Conservation (phyloP, 1,140 invertebrate genomes). For the Lasaia peninsularis region DNA sequence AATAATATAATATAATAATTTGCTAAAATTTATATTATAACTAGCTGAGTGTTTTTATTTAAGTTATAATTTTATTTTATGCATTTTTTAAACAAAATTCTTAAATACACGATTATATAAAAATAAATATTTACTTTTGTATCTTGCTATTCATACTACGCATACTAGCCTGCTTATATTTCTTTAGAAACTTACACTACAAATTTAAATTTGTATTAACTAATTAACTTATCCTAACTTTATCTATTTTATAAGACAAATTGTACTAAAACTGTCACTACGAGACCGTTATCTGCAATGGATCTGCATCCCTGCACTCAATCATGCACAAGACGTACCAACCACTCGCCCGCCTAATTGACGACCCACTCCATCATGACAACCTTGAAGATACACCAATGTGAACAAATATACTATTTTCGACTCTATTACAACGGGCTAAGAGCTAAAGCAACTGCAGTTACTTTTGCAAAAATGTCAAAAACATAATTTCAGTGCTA, state of each 20-base stretch:
- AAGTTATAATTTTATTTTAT: no score
- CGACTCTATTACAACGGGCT: conserved; percentile 21
- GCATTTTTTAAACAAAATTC: no score
- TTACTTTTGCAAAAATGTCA: background rate
- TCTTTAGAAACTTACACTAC: no score
- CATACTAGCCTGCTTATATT: no score
- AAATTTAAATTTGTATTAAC: background rate
- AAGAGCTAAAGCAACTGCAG: conserved; percentile 12
- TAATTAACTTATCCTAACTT: background rate
- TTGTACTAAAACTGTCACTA: conserved; percentile 9
- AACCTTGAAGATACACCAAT: conserved; percentile 46
- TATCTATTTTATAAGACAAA: conserved; percentile 5
- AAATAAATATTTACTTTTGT: no score
- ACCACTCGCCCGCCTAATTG: conserved; percentile 68
- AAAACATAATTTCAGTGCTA: background rate
- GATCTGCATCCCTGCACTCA: conserved; percentile 69
- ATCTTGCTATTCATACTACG: no score
- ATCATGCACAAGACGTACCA: conserved; percentile 57
- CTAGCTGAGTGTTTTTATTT: no score
- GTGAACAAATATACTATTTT: conserved; percentile 23
- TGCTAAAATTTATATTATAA: no score
- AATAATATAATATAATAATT: no score
- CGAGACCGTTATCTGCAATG: conserved; percentile 10
- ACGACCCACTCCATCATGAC: conserved; percentile 70
- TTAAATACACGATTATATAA: no score